Evolutionary conservation across 1,140 invertebrate species (phyloP).

Genomic region (Aphaenogaster ashmeadi): DNA sequence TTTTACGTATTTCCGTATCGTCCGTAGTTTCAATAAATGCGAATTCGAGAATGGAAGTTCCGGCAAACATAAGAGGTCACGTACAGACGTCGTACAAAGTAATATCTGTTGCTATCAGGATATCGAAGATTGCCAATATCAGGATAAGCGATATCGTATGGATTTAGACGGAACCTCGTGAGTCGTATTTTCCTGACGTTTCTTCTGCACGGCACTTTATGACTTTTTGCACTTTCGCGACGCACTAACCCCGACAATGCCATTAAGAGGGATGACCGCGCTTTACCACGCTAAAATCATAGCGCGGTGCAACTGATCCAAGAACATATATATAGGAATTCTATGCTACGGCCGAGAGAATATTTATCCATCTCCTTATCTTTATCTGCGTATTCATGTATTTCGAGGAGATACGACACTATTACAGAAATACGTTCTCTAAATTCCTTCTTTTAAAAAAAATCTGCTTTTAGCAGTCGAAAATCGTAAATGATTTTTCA

Average conservation of each 20-base stretch:
- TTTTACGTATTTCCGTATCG: constrained; percentile 45
- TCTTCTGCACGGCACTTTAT: constrained; percentile 48
- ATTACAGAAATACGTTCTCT: not conserved
- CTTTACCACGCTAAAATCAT: constrained; percentile 38
- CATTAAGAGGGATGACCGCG: constrained; percentile 51
- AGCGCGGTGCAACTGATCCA: constrained; percentile 19
- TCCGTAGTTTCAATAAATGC: constrained; percentile 56
- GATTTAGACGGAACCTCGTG: constrained; percentile 51
- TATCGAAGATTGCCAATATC: constrained; percentile 63
- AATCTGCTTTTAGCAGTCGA: too few species aligned
- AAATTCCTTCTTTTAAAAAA: not conserved
- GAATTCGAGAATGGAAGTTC: constrained; percentile 55
- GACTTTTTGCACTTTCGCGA: constrained; percentile 58
- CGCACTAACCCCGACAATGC: constrained; percentile 31
- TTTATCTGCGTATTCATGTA: not conserved
- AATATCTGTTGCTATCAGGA: constrained; percentile 62
- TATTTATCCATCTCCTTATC: constrained; percentile 34
- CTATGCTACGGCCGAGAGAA: not conserved
- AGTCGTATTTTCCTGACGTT: constrained; percentile 51
- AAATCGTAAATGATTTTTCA: not conserved
- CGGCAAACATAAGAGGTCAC: constrained; percentile 52
- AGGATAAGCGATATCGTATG: constrained; percentile 60
- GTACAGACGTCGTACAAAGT: constrained; percentile 53
- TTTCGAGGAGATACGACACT: not conserved
- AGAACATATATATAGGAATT: not conserved